Percentiles rank a stretch among this genome's conserved stretches.
These are phyloP conservation scores for Meandrusa payeni DNA, from an alignment of 2,888 invertebrate genomes.

Conservation along the genomic window DNA sequence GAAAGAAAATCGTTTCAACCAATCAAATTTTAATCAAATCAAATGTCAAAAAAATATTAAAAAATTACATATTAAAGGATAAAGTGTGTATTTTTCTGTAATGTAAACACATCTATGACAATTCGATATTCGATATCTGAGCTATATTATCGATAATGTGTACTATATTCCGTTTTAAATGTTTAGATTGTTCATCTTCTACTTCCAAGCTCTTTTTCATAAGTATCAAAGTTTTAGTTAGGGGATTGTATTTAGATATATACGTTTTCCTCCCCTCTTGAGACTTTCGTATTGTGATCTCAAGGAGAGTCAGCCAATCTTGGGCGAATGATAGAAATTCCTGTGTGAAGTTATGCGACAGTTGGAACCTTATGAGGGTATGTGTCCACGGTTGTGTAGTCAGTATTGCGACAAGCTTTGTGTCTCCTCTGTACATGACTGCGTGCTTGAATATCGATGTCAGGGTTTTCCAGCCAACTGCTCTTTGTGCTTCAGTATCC, in stretches of 20 bases:
- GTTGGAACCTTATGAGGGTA: constrained; percentile 61
- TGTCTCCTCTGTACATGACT: constrained; percentile 54
- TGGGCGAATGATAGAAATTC: constrained; percentile 60
- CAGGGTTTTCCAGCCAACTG: constrained; percentile 65
- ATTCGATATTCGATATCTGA: constrained; percentile 30
- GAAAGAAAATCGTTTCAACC: no score
- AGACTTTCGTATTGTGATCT: constrained; percentile 51
- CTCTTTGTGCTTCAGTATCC: constrained; percentile 57
- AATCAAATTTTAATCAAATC: no score
- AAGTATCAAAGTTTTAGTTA: constrained; percentile 51
- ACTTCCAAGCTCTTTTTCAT: constrained; percentile 48
- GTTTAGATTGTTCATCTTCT: constrained; percentile 42
- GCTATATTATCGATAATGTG: constrained; percentile 50
- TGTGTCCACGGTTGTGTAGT: constrained; percentile 71
- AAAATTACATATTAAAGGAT: no score
- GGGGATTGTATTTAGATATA: constrained; percentile 52
- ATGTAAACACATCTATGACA: no score
- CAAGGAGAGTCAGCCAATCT: constrained; percentile 60
- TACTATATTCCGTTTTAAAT: constrained; percentile 44
- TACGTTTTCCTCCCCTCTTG: constrained; percentile 42
- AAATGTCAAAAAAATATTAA: no score
- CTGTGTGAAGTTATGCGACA: constrained; percentile 52
- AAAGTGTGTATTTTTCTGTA: no score
- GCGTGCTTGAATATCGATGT: constrained; percentile 65
- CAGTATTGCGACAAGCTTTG: constrained; percentile 52